phyloP scores from a whole-genome alignment of 2,113 vertebrate genomes.

The Corythoichthys intestinalis region DNA sequence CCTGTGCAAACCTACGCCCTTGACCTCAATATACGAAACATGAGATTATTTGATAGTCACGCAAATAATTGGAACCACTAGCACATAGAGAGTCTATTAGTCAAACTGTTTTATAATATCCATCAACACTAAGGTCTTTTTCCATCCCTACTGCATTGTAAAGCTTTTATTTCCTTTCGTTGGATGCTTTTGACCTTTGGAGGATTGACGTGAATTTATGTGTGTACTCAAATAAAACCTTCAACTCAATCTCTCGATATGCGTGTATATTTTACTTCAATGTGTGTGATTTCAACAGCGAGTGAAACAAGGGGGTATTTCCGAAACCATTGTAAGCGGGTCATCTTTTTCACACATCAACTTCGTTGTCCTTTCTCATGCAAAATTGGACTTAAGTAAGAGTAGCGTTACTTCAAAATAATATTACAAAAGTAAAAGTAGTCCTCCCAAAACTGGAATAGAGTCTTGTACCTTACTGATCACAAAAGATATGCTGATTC shows the following conservation, averaged over 20 bases:
- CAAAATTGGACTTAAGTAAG: too few relatives aligned
- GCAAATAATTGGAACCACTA: too few relatives aligned
- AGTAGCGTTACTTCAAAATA: too few relatives aligned
- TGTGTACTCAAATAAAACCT: constrained; percentile 44
- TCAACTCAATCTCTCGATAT: not conserved
- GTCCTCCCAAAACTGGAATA: too few relatives aligned
- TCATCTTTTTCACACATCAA: not conserved
- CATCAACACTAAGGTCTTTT: not conserved
- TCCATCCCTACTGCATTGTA: not conserved
- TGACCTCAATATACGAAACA: too few relatives aligned
- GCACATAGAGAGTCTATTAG: too few relatives aligned
- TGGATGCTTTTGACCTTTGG: not conserved
- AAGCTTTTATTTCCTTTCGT: not conserved
- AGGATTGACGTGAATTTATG: constrained; percentile 9
- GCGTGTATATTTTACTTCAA: constrained; percentile 12
- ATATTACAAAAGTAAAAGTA: too few relatives aligned
- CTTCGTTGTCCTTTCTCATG: not conserved
- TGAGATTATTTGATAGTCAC: too few relatives aligned
- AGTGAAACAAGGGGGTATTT: not conserved
- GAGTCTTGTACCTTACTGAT: too few relatives aligned
- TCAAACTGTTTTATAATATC: not conserved
- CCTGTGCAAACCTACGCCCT: too few relatives aligned
- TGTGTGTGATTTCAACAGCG: constrained; percentile 3
- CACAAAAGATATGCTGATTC: too few relatives aligned
- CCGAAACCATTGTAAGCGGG: not conserved